These are phyloP conservation scores for Aleiodes sp. DNA, from an alignment of 1,140 invertebrate species.

Conservation along the genomic window DNA sequence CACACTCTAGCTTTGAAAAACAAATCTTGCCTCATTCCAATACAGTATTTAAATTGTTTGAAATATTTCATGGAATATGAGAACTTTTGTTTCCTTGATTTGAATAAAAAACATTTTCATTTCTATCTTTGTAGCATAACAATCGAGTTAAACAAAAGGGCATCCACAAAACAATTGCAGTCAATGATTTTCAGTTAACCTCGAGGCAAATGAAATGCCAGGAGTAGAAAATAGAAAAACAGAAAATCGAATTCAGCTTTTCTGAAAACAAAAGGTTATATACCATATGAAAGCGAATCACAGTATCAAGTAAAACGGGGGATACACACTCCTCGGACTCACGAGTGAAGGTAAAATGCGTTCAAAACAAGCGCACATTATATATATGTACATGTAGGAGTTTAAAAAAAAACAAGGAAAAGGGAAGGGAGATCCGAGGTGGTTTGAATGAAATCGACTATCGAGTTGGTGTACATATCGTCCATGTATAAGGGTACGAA, in stretches of 20 bases:
- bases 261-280: conserved; percentile 2
- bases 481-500: conserved; percentile 38
- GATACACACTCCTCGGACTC: not conserved
- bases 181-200: conserved; percentile 1
- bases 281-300: conserved; percentile 6
- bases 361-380: not conserved
- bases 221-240: not conserved
- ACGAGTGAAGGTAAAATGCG: conserved; percentile 5
- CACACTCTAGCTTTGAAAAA: too few species aligned
- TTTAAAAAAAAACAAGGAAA: not conserved
- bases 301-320: not conserved
- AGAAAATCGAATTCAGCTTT: not conserved
- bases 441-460: conserved; percentile 21
- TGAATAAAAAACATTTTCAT: not conserved
- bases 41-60: too few species aligned
- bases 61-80: too few species aligned
- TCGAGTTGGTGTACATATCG: conserved; percentile 25
- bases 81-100: too few species aligned
- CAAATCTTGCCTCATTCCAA: too few species aligned
- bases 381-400: not conserved
- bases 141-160: not conserved
- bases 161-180: not conserved
- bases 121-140: not conserved
- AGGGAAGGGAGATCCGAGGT: not conserved
- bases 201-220: not conserved